Evolutionary conservation across 37 sponge, comb jelly and placozoan species (phyloP).

Genomic region (Halisarca cf. caerulea): DNA sequence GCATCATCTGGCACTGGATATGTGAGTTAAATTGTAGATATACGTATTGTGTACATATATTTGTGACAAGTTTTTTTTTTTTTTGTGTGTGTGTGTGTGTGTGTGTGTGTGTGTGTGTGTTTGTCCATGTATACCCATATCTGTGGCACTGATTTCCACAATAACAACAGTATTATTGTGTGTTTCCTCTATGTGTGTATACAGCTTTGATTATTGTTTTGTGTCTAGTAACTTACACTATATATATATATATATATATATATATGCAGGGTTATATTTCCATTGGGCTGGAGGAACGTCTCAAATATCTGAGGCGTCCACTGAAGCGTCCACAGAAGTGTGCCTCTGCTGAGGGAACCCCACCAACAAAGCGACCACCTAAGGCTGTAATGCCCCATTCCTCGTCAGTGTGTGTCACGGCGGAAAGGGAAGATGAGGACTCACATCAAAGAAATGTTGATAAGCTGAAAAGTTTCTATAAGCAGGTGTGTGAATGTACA

Average conservation of each 20-base stretch:
- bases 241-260: too few species aligned
- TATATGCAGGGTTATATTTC: background rate
- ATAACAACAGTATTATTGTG: too few species aligned
- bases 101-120: too few species aligned
- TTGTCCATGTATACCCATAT: too few species aligned
- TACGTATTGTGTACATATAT: too few species aligned
- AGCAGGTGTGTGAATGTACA: background rate
- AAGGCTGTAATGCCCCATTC: conserved; percentile 8
- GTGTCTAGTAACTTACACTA: background rate
- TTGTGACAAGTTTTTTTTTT: too few species aligned
- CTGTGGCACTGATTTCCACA: too few species aligned
- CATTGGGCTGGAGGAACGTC: background rate
- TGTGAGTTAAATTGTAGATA: conserved; percentile 5
- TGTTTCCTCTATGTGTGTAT: background rate
- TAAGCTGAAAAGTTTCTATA: background rate
- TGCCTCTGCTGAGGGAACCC: background rate
- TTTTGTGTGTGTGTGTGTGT: too few species aligned
- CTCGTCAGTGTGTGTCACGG: background rate
- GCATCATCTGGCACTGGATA: background rate
- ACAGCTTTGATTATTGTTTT: background rate
- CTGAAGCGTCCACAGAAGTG: background rate
- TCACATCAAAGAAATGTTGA: background rate
- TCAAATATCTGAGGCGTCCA: conserved; percentile 2
- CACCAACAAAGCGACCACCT: background rate
- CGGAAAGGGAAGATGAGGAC: background rate